Base-by-base conservation (phyloP, 2,888 invertebrate species). In the Heliconius charithonia region DNA sequence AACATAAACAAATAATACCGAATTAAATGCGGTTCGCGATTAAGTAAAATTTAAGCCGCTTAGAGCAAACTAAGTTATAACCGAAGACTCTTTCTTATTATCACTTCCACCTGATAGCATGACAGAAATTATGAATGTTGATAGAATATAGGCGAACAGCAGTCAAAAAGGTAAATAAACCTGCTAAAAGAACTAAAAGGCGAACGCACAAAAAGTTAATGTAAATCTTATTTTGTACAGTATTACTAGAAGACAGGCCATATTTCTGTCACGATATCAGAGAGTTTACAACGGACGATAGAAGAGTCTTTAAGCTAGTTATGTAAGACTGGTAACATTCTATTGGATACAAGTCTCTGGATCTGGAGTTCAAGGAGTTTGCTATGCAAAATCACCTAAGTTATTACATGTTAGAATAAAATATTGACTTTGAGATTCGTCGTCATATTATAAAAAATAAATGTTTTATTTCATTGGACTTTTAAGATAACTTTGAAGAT, bases 1-100 rank as follows among this genome's bases (percentile, higher is more conserved):
- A 90, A 91, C 86, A 88, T 87, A 91, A 90, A 86, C 86, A 88
- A 88, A 89, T 86, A 81, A 89, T 88, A 89, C 86, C 86, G 89
- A 90, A 89, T 87, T 87, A 90, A 90, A 90, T 89, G 89, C 88
- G 88, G 87, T 84, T 86, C 85, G 84, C 78, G 88, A 90, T 90
- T 91, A 92, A 92, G 91, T 91, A 90, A 90, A 89, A 88, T 86
- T 88, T 89, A 87, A 88, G 87, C 89, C 91, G 92, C 92, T 93
- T 90, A 89, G 86, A 91, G 92, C 92, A 89, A 87, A 87, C 86
- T 88, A 79, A 70, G 65, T 76, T 75, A 73, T 76, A 70, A 63
- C 74, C 59, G 76, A 73, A 72, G 77, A 79, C 72, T 79, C 75
- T 70, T 37, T 62, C 66, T 63, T 59, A 66, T 71, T 76, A 78